Base-by-base conservation (phyloP, 2,113 vertebrate genomes). In the Mohoua ochrocephala region DNA sequence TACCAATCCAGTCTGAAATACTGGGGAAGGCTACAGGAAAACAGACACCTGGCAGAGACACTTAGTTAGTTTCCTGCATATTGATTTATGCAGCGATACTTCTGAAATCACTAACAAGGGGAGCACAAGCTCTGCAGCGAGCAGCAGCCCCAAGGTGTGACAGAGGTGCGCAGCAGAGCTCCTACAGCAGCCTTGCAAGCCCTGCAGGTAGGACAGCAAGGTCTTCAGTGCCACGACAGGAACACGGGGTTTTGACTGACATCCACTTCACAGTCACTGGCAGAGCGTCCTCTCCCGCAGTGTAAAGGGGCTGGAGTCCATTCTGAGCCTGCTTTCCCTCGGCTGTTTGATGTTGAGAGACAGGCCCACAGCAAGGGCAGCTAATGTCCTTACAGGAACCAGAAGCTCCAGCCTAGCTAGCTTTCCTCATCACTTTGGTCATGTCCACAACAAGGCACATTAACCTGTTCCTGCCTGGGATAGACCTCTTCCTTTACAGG, bases 1-100 rank as follows among this genome's bases (percentile, higher is more conserved):
- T 91, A 91, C 64, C 5, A 2, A 91, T 76, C 80, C 76, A 79
- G 65, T 56, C 77, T 65, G 76, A 92, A 94, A 82, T 69, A 82
- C 73, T 33, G 45, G 65, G 73, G 77, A 95, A 84, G 88, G 84
- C 93, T 92, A 69, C 37, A 84, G 83, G 61, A 91, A 96, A 92
- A 92, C 88, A 94, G 87, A 91, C 53, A 93, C 88, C 86, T 91
- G 86, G 77, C 77, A 87, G 75, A 93, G 71, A 85, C 0, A 1
- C 44, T 13, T 77, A 91, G 79, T 86, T 89, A 64, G 84, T 78
- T 91, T 86, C 77, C 76, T 75, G 87, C 73, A 61, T 68, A 37
- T 50, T 89, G 83, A 96, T 96, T 93, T 94, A 95, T 94, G 84
- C 92, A 94, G 95, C 0, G 18, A 92, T 67, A 96, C 80, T 91